Evolutionary conservation across 2,888 invertebrate genomes (phyloP), one percentile per base, ranked within the genome.

Genomic region (Phrixothrix hirtus): DNA sequence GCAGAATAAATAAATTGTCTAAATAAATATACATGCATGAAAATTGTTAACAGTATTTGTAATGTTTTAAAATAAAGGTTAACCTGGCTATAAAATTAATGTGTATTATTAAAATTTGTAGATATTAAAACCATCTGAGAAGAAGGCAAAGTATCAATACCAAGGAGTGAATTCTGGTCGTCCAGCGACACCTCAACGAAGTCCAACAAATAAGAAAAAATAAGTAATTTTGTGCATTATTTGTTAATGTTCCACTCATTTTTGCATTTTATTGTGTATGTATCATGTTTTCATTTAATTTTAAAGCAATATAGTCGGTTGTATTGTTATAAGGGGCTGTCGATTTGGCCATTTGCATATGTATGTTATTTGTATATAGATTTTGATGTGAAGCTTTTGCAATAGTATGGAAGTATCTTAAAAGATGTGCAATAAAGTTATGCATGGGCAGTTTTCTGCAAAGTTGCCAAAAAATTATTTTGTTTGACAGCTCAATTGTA

Each of bases 41-140:
- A 26, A 2, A 13, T 44, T 31, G 15, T 21, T 36, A 2, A 2
- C 2, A 13, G n/a, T 3, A n/a, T 7, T 21, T 5, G 21, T 21
- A 21, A 21, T 5, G 7, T 7, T 21, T 21, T 21, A 21, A 21
- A 5, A 21, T 10, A 2, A 2, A 27, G n/a, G 27, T 27, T 27
- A 2, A 7, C 9, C 2, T 11, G 27, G 3, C 10, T 4, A 2
- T 27, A 10, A 9, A 27, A 16, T 21, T 36, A n/a, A 21, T 36
- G 1, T 36, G 9, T 34, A n/a, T n/a, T n/a, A 21, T 5, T 21
- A 21, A 21, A 21, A 21, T 7, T 3, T 21, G 10, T 77, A 98
- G 97, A 99, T 99, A 70, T 79, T 99, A 78, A 98, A 99, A 79
- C 98, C 98, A 70, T 97, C 97, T 57, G 98, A 99, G 81, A 99